A percentile compares a stretch with the other conserved stretches of the same genome.
phyloP scores from a whole-genome alignment of 2,797 vertebrate genomes.

The Coregonus sp. region DNA sequence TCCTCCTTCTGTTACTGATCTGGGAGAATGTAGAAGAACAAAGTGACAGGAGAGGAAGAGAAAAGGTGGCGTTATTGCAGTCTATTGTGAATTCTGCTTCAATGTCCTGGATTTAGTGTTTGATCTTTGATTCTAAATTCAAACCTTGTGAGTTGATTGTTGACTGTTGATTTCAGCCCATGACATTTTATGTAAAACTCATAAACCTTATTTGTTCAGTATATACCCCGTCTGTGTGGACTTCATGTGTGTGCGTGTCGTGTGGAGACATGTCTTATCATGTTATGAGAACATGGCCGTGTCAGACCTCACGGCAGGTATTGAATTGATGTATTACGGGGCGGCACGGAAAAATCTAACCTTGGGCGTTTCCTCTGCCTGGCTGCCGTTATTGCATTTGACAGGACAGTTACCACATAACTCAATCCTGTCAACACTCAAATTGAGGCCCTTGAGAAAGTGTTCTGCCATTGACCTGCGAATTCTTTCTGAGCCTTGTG shows the following conservation, averaged over 20 bases:
- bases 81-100: background rate
- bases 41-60: background rate
- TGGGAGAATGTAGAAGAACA: background rate
- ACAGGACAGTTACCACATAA: slow-evolving; percentile 73
- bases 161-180: too few species aligned
- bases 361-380: slow-evolving; percentile 45
- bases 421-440: slow-evolving; percentile 68
- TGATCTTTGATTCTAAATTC: background rate
- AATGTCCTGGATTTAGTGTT: slow-evolving; percentile 6
- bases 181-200: too few species aligned
- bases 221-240: background rate
- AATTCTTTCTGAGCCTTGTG: slow-evolving; percentile 46
- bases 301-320: slow-evolving; percentile 49
- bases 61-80: background rate
- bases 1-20: slow-evolving; percentile 37
- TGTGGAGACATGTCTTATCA: slow-evolving; percentile 19
- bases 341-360: slow-evolving; percentile 17
- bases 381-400: slow-evolving; percentile 68
- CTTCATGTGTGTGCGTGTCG: background rate
- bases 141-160: background rate
- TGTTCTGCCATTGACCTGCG: slow-evolving; percentile 51
- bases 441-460: slow-evolving; percentile 58
- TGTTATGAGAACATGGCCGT: slow-evolving; percentile 46
- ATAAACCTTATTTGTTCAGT: too few species aligned
- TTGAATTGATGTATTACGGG: slow-evolving; percentile 46